Percentiles rank a stretch among this genome's conserved stretches.
phyloP scores from a whole-genome alignment of 1,140 invertebrate species.

The Drosophila burlai region DNA sequence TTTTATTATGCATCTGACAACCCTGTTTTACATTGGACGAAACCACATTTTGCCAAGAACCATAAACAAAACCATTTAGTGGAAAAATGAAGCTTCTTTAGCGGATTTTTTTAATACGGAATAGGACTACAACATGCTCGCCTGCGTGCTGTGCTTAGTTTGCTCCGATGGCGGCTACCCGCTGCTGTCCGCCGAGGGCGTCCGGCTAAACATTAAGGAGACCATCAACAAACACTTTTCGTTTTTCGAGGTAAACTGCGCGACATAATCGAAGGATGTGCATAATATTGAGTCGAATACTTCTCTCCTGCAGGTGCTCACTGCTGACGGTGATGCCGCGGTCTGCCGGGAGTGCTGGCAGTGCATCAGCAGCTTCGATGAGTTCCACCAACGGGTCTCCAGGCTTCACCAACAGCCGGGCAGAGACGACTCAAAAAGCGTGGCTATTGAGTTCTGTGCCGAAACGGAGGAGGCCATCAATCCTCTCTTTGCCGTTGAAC shows the following conservation, averaged over 20 bases:
- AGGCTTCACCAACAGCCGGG: constrained; percentile 37
- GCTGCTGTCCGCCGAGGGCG: constrained; percentile 48
- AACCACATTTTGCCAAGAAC: constrained; percentile 33
- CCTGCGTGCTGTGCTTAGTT: constrained; percentile 64
- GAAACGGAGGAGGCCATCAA: constrained; percentile 49
- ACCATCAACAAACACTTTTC: constrained; percentile 41
- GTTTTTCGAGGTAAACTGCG: constrained; percentile 51
- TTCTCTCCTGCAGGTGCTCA: constrained; percentile 34
- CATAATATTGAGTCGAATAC: not conserved
- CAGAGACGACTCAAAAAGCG: constrained; percentile 37
- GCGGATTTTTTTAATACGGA: too few relatives aligned
- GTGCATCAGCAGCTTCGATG: constrained; percentile 65
- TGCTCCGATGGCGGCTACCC: constrained; percentile 29
- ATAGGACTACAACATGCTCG: constrained; percentile 32
- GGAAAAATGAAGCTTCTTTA: constrained; percentile 13
- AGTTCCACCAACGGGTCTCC: constrained; percentile 65
- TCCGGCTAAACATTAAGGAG: constrained; percentile 54
- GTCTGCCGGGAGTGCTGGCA: constrained; percentile 72
- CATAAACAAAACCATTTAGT: constrained; percentile 28
- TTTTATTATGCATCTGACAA: constrained; percentile 1
- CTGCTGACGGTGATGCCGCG: constrained; percentile 16
- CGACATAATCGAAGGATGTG: not conserved
- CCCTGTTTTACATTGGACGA: constrained; percentile 21
- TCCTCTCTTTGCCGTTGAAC: constrained; percentile 49
- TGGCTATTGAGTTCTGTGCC: constrained; percentile 63